Base-by-base conservation (phyloP, 2,113 vertebrate genomes). In the Corythoichthys haematopterus region DNA sequence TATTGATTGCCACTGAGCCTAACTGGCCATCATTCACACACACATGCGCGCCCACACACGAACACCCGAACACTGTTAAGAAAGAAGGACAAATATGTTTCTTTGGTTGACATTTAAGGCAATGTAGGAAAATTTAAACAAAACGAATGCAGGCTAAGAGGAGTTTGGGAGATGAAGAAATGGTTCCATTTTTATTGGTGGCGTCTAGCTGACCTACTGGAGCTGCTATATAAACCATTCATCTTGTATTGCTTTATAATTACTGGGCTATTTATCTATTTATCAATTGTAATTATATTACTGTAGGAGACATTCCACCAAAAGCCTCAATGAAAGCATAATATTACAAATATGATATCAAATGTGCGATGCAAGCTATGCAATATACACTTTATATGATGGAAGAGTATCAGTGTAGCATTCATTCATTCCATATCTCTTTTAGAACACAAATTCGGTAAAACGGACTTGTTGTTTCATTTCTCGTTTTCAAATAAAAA, bases 1-100 rank as follows among this genome's bases (percentile, higher is more conserved):
- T 84, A 89, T 86, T 59, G 85, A 89, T 88, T 80, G 70, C 76
- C 68, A 67, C 80, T 74, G 74, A 80, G 81, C 77, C 57, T 69
- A 77, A 60, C 79, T 76, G 77, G 73, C 71, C 75, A 59, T 38
- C 71, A 56, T 74, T 55, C 50, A 48, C 65, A 66, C 64, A 55
- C 56, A 53, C 65, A 66, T 38, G 51, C 62, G 35, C 64, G 45
- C 48, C 62, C 66, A 64, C 64, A 61, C 48, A 61, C 59, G 55
- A 14, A 47, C 28, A 35, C 28, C 55, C 36, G 16, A 72, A 65
- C 16, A 51, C 67, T 45, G 57, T 40, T 69, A 50, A 52, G 77
- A 38, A 68, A 20, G 10, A 46, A 4, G 2, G 7, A 70, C 35
- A 35, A 28, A 28, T 28, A 28, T 28, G 20, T 28, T 36, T 16